phyloP scores from a whole-genome alignment of 2,113 vertebrate species.

The Menura novaehollandiae region DNA sequence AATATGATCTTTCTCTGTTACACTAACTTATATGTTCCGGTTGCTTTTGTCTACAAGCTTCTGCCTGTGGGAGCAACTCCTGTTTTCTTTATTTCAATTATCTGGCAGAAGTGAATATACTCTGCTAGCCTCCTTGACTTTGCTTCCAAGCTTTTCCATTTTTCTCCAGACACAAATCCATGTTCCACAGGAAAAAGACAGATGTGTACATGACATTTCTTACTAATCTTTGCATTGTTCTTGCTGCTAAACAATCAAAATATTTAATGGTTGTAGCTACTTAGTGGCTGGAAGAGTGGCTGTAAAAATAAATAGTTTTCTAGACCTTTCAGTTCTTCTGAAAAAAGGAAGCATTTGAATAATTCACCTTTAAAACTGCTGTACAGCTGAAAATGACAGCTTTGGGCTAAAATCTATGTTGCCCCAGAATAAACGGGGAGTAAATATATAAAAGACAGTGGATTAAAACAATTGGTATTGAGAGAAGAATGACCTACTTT shows the following conservation, averaged over 20 bases:
- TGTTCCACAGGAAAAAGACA: not conserved
- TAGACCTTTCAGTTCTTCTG: not conserved
- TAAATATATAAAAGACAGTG: not conserved
- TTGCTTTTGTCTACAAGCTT: not conserved
- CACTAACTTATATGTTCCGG: not conserved
- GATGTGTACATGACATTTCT: not conserved
- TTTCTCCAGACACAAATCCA: not conserved
- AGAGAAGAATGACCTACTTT: not conserved
- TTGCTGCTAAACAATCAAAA: not conserved
- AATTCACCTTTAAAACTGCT: slow-evolving; percentile 10
- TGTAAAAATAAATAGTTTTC: slow-evolving; percentile 27
- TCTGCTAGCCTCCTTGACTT: not conserved
- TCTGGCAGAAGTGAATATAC: not conserved
- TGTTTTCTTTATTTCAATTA: not conserved
- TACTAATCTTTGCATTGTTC: not conserved
- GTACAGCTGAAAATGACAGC: slow-evolving; percentile 23
- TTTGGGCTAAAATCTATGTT: not conserved
- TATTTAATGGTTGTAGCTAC: slow-evolving; percentile 8
- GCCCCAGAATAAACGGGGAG: not conserved
- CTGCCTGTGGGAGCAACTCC: not conserved
- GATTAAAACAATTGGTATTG: not conserved
- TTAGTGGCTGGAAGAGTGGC: slow-evolving; percentile 26
- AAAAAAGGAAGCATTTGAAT: not conserved
- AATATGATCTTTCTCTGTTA: not conserved
- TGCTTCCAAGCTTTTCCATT: not conserved